Evolutionary conservation across 2,113 vertebrate genomes (phyloP).

Genomic region (Anseranas semipalmata): DNA sequence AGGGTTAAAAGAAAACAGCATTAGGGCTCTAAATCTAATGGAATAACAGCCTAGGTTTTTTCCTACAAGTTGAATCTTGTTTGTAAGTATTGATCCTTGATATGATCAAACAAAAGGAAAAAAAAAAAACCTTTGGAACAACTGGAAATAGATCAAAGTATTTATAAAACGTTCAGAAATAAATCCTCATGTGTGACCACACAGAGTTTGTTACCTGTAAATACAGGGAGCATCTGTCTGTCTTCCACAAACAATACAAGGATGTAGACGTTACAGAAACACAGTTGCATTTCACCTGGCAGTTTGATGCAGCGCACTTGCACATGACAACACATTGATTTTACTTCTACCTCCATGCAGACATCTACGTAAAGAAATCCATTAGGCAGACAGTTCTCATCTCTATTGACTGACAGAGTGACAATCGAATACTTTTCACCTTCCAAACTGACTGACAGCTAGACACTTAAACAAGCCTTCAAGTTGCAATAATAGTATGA

Average conservation of each 20-base stretch:
- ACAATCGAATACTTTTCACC: constrained; percentile 96
- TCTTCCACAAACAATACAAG: constrained; percentile 73
- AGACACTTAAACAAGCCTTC: constrained; percentile 96
- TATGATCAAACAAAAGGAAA: not conserved
- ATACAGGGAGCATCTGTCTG: constrained; percentile 75
- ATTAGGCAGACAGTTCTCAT: constrained; percentile 98
- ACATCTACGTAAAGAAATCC: constrained; percentile 96
- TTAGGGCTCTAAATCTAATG: not conserved
- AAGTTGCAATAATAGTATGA: constrained; percentile 96
- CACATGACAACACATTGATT: constrained; percentile 99
- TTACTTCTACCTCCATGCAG: constrained; percentile 93
- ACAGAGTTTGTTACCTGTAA: constrained; percentile 67
- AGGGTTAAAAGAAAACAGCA: not conserved
- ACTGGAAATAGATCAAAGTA: not conserved
- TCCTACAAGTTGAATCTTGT: not conserved
- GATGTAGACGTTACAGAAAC: constrained; percentile 84
- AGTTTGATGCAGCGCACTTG: constrained; percentile 87
- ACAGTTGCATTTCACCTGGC: constrained; percentile 88
- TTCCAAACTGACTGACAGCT: constrained; percentile 94
- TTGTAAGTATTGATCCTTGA: constrained; percentile 5
- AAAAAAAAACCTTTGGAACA: not conserved
- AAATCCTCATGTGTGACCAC: constrained; percentile 26
- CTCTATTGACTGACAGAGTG: constrained; percentile 99
- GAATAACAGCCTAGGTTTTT: not conserved
- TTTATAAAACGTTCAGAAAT: constrained; percentile 29